A percentile compares a stretch with the other conserved stretches of the same genome.
phyloP scores from a whole-genome alignment of 1,140 invertebrate genomes.

The Trichonephila inaurata region DNA sequence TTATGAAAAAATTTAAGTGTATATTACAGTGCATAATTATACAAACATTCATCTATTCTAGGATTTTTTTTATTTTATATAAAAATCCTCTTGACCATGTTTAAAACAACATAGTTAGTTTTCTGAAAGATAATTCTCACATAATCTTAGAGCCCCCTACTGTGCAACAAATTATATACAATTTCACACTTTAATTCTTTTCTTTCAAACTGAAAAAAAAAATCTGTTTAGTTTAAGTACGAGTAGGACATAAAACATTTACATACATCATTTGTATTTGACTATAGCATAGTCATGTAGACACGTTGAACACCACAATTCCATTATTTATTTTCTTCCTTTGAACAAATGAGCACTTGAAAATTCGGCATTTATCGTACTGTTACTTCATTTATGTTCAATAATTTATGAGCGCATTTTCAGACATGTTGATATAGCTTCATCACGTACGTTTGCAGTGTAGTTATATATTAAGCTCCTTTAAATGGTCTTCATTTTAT shows the following conservation, averaged over 20 bases:
- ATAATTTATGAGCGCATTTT: not conserved
- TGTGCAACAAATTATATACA: slow-evolving; percentile 55
- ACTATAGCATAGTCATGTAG: not conserved
- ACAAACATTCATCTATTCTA: slow-evolving; percentile 71
- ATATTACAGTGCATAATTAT: slow-evolving; percentile 72
- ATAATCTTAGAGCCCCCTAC: not conserved
- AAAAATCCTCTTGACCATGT: slow-evolving; percentile 69
- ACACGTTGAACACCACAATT: not conserved
- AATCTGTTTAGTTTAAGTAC: not conserved
- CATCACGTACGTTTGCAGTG: not conserved
- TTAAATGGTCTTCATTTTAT: not conserved
- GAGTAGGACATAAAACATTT: not conserved
- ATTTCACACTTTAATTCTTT: not conserved
- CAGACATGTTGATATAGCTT: not conserved
- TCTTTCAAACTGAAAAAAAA: not conserved
- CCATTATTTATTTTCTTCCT: not conserved
- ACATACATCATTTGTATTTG: not conserved
- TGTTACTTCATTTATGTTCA: not conserved
- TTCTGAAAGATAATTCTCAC: slow-evolving; percentile 4
- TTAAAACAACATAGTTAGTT: slow-evolving; percentile 72
- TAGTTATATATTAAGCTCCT: slow-evolving; percentile 8
- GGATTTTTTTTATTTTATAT: slow-evolving; percentile 61
- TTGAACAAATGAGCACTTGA: not conserved
- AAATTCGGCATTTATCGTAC: not conserved
- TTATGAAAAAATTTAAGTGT: slow-evolving; percentile 65